Conservation (phyloP, 2,797 vertebrate genomes). For the Sarcophilus harrisii region DNA sequence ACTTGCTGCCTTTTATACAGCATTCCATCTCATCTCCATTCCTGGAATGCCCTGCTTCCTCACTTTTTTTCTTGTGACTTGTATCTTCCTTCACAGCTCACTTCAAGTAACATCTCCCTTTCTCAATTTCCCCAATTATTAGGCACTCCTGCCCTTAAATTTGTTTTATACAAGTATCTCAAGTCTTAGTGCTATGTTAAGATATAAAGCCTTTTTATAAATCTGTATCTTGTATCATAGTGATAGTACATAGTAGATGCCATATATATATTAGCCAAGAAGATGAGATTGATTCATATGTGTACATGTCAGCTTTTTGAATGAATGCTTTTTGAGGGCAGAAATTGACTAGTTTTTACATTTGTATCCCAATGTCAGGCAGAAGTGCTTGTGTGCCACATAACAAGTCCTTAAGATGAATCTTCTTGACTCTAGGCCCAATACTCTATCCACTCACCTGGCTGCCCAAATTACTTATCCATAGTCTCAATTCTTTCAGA, state of each 20-base stretch:
- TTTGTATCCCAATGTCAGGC: not conserved
- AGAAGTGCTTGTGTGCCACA: not conserved
- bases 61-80: not conserved
- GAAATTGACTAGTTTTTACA: not conserved
- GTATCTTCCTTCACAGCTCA: not conserved
- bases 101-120: not conserved
- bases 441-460: not conserved
- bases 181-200: not conserved
- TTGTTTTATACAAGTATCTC: not conserved
- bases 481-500: not conserved
- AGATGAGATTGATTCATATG: too few species aligned
- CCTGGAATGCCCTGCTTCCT: not conserved
- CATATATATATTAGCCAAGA: too few species aligned
- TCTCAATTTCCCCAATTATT: not conserved
- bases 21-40: not conserved
- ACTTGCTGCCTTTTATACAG: not conserved
- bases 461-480: not conserved
- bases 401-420: not conserved
- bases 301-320: not conserved
- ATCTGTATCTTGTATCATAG: not conserved
- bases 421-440: not conserved
- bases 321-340: not conserved
- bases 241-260: not conserved
- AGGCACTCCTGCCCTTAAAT: not conserved
- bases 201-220: not conserved